Conservation (phyloP, 2,797 vertebrate species). For the Aselliscus stoliczkanus region DNA sequence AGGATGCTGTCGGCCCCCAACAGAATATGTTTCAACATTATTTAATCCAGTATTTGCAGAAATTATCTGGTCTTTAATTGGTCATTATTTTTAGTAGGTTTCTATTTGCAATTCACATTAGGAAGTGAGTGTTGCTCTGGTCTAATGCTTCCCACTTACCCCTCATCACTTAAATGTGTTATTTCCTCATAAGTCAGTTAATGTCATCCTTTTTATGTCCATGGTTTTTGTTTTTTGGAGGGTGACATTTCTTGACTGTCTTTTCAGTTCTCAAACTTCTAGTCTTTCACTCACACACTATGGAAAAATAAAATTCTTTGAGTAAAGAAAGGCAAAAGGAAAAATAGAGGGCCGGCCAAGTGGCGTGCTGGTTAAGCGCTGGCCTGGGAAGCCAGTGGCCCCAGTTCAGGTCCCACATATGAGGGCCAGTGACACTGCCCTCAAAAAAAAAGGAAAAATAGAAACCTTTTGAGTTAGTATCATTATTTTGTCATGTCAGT, state of each 20-base stretch:
- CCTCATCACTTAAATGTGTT: not conserved
- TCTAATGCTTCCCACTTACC: not conserved
- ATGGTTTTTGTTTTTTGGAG: not conserved
- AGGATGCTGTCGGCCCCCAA: too few species aligned
- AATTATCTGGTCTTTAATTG: not conserved
- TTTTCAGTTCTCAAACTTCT: conserved; percentile 5
- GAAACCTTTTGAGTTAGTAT: not conserved
- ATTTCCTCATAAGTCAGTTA: conserved; percentile 15
- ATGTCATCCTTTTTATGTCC: not conserved
- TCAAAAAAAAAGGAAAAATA: too few species aligned
- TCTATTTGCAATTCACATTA: not conserved
- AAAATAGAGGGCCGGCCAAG: too few species aligned
- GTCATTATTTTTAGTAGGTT: not conserved
- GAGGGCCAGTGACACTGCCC: too few species aligned
- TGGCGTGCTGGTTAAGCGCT: too few species aligned
- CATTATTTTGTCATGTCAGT: not conserved
- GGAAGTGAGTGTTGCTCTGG: not conserved
- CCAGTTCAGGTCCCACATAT: too few species aligned
- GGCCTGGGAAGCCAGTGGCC: too few species aligned
- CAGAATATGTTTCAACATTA: not conserved
- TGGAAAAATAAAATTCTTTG: not conserved
- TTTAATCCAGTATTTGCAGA: not conserved
- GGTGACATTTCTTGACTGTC: not conserved
- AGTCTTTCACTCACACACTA: not conserved
- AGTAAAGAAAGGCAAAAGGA: not conserved